Conservation (phyloP, 2,888 invertebrate genomes). For the Lymantria dispar region DNA sequence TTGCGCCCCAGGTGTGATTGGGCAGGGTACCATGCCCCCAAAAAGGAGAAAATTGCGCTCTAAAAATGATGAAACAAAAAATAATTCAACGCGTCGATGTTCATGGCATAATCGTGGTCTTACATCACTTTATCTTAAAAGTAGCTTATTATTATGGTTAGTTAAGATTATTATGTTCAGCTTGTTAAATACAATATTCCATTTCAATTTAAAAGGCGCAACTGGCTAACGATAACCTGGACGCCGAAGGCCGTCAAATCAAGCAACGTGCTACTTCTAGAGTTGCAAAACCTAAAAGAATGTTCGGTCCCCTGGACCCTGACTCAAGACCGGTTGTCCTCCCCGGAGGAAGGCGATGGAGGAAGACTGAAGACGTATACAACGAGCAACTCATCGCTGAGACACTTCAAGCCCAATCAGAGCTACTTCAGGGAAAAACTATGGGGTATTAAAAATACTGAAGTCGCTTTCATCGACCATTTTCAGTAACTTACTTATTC, state of each 20-base stretch:
- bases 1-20: too few species aligned
- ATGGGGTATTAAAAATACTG: slow-evolving; percentile 85
- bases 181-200: neutral
- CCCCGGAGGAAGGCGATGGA: slow-evolving; percentile 90
- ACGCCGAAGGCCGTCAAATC: slow-evolving; percentile 66
- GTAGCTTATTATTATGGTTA: too few species aligned
- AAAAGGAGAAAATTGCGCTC: too few species aligned
- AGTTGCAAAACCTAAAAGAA: slow-evolving; percentile 60
- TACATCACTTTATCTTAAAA: too few species aligned
- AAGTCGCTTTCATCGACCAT: too few species aligned
- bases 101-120: too few species aligned
- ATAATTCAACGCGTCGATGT: too few species aligned
- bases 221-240: slow-evolving; percentile 68
- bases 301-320: slow-evolving; percentile 84
- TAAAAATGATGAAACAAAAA: too few species aligned
- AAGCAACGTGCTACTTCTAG: slow-evolving; percentile 76
- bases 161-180: too few species aligned
- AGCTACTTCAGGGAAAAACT: slow-evolving; percentile 91
- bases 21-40: too few species aligned
- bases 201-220: slow-evolving; percentile 36
- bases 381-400: slow-evolving; percentile 94
- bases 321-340: slow-evolving; percentile 87
- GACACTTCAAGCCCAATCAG: slow-evolving; percentile 91
- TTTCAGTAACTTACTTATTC: too few species aligned
- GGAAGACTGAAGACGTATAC: slow-evolving; percentile 92